Evolutionary conservation across 2,797 vertebrate species (phyloP).

Genomic region (Malurus splendens): DNA sequence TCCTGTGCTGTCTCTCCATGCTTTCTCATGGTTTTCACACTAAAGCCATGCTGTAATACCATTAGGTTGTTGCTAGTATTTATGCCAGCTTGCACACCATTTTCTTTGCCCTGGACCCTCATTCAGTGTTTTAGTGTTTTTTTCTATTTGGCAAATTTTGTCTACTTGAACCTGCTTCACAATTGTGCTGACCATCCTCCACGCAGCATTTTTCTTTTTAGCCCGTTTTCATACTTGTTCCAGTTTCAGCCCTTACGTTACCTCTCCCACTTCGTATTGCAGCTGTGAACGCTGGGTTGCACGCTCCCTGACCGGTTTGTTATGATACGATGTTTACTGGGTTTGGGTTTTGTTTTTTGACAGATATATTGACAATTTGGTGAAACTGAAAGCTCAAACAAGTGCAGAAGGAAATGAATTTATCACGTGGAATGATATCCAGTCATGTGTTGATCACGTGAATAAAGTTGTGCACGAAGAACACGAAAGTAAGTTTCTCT

Average conservation of each 20-base stretch:
- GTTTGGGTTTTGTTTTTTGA: not conserved
- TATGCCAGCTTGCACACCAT: accelerated
- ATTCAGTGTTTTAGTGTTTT: not conserved
- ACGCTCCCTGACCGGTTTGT: not conserved
- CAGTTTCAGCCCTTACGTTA: not conserved
- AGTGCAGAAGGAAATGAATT: constrained; percentile 79
- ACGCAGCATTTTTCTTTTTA: not conserved
- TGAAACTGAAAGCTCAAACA: constrained; percentile 83
- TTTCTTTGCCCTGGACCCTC: not conserved
- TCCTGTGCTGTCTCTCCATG: not conserved
- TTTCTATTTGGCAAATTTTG: not conserved
- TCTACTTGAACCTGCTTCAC: not conserved
- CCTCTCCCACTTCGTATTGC: not conserved
- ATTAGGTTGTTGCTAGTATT: not conserved
- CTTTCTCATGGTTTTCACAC: not conserved
- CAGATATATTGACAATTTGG: constrained; percentile 93
- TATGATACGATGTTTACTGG: not conserved
- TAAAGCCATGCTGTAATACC: not conserved
- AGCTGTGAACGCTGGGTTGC: not conserved
- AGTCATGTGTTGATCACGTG: constrained; percentile 88
- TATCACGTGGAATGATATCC: constrained; percentile 96
- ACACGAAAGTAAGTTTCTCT: constrained; percentile 84
- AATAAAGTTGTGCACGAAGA: constrained; percentile 88
- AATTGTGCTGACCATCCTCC: not conserved
- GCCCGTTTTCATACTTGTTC: not conserved